Percentiles rank a stretch among this genome's conserved stretches.
Conservation (phyloP, 1,140 invertebrate genomes). For the Coelopa frigida region DNA sequence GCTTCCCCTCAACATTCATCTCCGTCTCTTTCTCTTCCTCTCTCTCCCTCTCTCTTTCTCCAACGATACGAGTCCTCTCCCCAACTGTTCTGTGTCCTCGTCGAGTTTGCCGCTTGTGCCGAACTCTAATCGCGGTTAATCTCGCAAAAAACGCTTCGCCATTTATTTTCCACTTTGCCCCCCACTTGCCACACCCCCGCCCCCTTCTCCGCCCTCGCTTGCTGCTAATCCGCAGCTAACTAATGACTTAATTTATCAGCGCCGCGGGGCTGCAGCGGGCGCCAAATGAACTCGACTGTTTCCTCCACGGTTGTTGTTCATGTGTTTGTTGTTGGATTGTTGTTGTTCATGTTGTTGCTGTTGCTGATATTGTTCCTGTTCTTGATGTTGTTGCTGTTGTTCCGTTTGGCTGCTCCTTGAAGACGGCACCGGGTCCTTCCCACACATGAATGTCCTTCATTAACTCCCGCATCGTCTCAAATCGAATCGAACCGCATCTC, state of each 20-base stretch:
- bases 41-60: neutral
- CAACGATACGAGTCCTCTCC: neutral
- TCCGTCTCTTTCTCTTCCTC: neutral
- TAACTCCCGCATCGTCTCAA: too few species aligned
- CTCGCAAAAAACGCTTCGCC: conserved; percentile 44
- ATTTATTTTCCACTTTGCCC: conserved; percentile 43
- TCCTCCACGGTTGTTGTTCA: neutral
- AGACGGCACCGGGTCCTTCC: too few species aligned
- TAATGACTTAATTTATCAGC: conserved; percentile 46
- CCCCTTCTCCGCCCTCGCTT: conserved; percentile 2
- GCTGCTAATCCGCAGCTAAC: conserved; percentile 28
- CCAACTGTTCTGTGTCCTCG: neutral
- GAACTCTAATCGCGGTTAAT: conserved; percentile 44
- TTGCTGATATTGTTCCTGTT: neutral
- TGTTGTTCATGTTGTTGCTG: conserved; percentile 5
- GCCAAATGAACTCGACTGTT: conserved; percentile 37
- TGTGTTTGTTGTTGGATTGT: neutral
- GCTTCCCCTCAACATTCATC: conserved; percentile 33
- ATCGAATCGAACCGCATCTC: too few species aligned
- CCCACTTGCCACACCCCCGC: conserved; percentile 5
- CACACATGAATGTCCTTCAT: neutral
- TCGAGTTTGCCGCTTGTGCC: conserved; percentile 5
- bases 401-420: too few species aligned
- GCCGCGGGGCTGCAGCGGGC: conserved; percentile 43
- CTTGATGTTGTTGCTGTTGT: conserved; percentile 9